Base-by-base conservation (phyloP, 1,140 invertebrate genomes). In the Melitaea cinxia region DNA sequence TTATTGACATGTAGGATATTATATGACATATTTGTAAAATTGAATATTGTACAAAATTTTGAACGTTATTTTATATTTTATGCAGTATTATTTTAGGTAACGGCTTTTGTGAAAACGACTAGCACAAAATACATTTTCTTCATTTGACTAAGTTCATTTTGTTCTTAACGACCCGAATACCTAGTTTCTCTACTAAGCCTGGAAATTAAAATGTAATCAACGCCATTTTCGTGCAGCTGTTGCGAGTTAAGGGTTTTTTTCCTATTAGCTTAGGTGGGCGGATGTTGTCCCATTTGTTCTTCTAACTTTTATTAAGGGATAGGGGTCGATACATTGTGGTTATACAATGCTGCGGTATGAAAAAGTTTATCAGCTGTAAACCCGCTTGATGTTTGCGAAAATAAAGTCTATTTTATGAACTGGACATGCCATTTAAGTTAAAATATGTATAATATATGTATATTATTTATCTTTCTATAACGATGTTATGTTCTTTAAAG, bases 201-300 rank as follows among this genome's bases (percentile, higher is more conserved):
- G 7, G 23, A 42, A 57, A 42, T 57, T 26, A 57, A 57, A 57
- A 57, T 42, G 37, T 57, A 28, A 42, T 57, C 39, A 26, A 42
- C 17, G 23, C 17, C 12, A 17, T 1, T 21, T 55, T 33, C 6
- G 39, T 57, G 15, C 24, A 57, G 54, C 54, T 57, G 53, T 39
- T 35, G 23, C 14, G 6, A 21, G 14, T 30, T 35, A 24, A 54
- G 17, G 30, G n/a, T 55, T 21, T 55, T 39, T 55, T 28, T 14
- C 33, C n/a, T 56, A 56, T 56, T 56, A 23, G 33, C 28, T 47
- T 61, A 33, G 19, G 52, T 47, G 37, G 55, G 37, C 55, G 55
- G 55, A 62, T 28, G 60, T 23, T 53, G 12, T 14, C 15, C 26
- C 60, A 30, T 30, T 62, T 62, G 52, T 62, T 62, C 15, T 28